Evolutionary conservation across 2,797 vertebrate genomes (phyloP), one percentile per base, ranked within the genome.

Genomic region (Gouania willdenowi): DNA sequence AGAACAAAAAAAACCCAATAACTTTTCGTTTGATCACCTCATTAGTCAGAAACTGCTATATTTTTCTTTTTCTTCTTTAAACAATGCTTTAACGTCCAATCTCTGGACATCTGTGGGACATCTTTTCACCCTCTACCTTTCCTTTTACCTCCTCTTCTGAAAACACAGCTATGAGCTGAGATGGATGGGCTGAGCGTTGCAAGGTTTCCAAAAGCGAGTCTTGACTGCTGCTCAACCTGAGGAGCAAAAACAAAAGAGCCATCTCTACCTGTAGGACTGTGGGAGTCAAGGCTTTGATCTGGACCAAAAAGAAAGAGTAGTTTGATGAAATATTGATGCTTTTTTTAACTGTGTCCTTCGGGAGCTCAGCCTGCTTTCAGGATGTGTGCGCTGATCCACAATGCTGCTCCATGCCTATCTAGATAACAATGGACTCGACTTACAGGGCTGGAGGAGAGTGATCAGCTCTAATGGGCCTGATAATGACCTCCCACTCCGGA

Each of bases 281-380:
- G 81, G 77, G 75, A 70, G 72, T 79, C 55, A 20, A 47, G 30
- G 65, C 85, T 87, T 87, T 89, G 84, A 87, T 87, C 79, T 86
- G 82, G 84, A 85, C 85, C 75, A 75, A 75, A 85, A 81, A 82
- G 66, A 82, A 49, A 73, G 76, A 77, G 79, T 66, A 82, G 78
- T 87, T 87, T 87, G 85, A 90, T 89, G 79, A 88, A 90, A 90
- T 87, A 90, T 90, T 86, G 78, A 89, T 90, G 83, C 61, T 67
- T 83, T 79, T 77, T 76, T 82, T 87, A 82, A 84, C 81, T 66
- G 76, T 60, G 66, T 88, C 87, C 82, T 78, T 56, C 49, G 85
- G 85, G 85, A 83, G 68, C 66, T 42, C 66, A 12, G 61, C 65
- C 73, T 81, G 75, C 79, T 83, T 80, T 79, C 63, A 71, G 67